Percentiles rank a stretch among this genome's conserved stretches.
Evolutionary conservation across 2,888 invertebrate species (phyloP).

Genomic region (Bombyx huttoni): DNA sequence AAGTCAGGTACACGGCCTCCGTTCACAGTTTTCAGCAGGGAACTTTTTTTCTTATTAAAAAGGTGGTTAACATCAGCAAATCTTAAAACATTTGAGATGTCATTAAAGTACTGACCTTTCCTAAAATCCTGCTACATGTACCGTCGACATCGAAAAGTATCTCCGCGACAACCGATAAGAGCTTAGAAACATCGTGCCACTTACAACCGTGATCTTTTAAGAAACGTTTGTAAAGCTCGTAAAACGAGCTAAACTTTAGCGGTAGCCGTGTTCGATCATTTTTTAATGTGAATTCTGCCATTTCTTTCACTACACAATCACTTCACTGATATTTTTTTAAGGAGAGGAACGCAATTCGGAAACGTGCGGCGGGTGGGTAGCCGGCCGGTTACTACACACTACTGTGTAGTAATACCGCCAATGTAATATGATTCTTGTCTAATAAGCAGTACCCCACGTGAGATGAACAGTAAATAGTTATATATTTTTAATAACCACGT

Average conservation of each 20-base stretch:
- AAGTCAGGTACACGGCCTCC: not conserved
- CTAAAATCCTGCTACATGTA: conserved; percentile 45
- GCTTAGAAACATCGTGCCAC: conserved; percentile 63
- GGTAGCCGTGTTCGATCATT: conserved; percentile 36
- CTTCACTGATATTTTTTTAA: conserved; percentile 14
- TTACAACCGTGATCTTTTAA: conserved; percentile 64
- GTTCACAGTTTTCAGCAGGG: not conserved
- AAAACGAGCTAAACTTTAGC: conserved; percentile 48
- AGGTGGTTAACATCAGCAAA: not conserved
- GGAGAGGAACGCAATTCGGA: conserved; percentile 6
- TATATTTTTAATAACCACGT: not conserved
- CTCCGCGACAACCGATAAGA: conserved; percentile 54
- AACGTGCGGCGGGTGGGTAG: conserved; percentile 43
- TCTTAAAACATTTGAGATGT: not conserved
- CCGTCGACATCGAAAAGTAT: conserved; percentile 62
- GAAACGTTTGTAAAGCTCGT: conserved; percentile 58
- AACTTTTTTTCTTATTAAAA: not conserved
- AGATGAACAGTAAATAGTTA: not conserved
- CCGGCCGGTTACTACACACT: conserved; percentile 50
- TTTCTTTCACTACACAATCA: conserved; percentile 14
- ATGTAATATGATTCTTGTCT: conserved; percentile 14
- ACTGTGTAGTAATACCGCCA: conserved; percentile 33
- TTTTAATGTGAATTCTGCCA: conserved; percentile 50
- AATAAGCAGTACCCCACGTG: conserved; percentile 4
- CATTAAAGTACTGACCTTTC: conserved; percentile 51